Base-by-base conservation (phyloP, 2,797 vertebrate genomes). In the Pitangus sulphuratus region DNA sequence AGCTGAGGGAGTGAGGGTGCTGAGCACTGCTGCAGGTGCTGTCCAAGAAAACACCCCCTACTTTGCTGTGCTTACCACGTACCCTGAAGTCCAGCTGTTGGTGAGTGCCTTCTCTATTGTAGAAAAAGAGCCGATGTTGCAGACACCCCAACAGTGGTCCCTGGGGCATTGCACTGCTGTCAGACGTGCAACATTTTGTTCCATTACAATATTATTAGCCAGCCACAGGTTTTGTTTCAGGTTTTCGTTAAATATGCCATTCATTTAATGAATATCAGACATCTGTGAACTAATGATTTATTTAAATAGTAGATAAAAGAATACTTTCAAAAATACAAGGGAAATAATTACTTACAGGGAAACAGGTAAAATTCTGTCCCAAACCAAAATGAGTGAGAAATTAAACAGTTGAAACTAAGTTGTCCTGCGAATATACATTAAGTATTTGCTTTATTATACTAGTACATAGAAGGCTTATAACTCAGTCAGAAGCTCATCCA, bases 401-500 rank as follows among this genome's bases (percentile, higher is more conserved):
- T 70, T 22, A 54, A 78, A 44, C 42, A 78, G 42, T 14, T 89
- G 65, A 91, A 95, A 74, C 11, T 0, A 5, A 88, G 31, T 25
- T 78, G 20, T 81, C 47, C 56, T 77, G 39, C 64, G 89, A 92
- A 87, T 85, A 70, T 18, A n/a, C 39, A 51, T 80, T 11, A 83
- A 72, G 25, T 65, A 47, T 75, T 85, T 71, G 45, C 69, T 83
- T 89, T 75, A 48, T 42, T 84, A 45, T 33, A 53, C 22, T 83
- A 3, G 64, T 77, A 71, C 26, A 71, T n/a, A 65, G 54, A 92
- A 87, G 39, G n/a, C 6, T 85, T 61, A 24, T 31, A 65, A 78
- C 44, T 91, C 61, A 61, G 35, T 30, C 50, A 75, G 69, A 92
- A 92, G 26, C 22, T 86, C 56, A 87, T 76, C 37, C 57, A 90